Evolutionary conservation across 2,797 vertebrate species (phyloP).

Genomic region (Sebastes minor): DNA sequence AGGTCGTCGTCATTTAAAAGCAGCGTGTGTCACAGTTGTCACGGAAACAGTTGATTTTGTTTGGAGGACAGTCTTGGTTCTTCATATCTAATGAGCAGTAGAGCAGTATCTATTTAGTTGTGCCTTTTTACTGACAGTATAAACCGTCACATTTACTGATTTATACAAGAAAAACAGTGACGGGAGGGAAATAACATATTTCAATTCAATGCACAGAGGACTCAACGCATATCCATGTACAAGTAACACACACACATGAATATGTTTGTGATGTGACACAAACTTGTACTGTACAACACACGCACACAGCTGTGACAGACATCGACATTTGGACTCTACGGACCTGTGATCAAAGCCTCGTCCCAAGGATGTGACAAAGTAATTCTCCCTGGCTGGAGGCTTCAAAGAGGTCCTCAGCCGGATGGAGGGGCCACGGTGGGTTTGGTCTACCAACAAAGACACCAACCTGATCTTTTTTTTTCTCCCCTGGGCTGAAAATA

Average conservation of each 20-base stretch:
- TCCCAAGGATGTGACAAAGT: constrained; percentile 58
- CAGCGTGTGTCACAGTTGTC: no score
- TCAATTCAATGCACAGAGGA: neutral
- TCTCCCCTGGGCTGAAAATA: constrained; percentile 57
- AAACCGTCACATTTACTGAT: no score
- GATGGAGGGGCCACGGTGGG: constrained; percentile 42
- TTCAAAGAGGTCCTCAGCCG: constrained; percentile 68
- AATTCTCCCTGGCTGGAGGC: constrained; percentile 64
- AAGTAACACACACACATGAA: neutral
- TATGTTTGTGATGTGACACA: neutral
- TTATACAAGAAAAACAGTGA: neutral
- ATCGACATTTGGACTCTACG: constrained; percentile 49
- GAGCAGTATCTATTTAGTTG: no score
- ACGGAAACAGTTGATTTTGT: no score
- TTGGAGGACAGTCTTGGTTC: no score
- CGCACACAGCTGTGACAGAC: constrained; percentile 46
- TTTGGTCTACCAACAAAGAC: constrained; percentile 71
- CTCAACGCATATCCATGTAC: neutral
- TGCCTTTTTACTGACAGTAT: no score
- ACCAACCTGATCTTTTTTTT: constrained; percentile 42
- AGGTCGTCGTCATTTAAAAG: no score
- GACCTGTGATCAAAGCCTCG: constrained; percentile 72
- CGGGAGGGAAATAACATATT: neutral
- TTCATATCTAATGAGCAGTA: no score
- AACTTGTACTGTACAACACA: constrained; percentile 18